Conservation (phyloP, 2,113 vertebrate species). For the Centrocercus urophasianus region DNA sequence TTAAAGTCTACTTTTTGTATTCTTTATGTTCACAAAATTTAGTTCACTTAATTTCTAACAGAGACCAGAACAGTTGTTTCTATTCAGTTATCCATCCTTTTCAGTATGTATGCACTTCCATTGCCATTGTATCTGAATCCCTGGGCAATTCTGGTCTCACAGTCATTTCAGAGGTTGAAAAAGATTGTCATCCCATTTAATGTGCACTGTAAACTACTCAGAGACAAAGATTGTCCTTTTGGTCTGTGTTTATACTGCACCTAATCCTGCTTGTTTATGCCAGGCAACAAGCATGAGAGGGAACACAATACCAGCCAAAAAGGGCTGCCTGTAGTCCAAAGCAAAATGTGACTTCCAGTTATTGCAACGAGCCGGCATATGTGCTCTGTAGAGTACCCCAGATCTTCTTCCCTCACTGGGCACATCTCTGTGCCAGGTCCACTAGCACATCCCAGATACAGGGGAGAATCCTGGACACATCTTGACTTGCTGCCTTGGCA, state of each 20-base stretch:
- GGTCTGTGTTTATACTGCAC: not conserved
- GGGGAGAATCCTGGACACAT: fast-evolving
- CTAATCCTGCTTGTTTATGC: not conserved
- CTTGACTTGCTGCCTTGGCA: not conserved
- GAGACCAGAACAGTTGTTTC: not conserved
- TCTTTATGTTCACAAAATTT: not conserved
- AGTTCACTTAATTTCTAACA: not conserved
- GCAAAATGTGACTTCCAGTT: not conserved
- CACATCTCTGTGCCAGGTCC: not conserved
- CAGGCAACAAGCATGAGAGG: not conserved
- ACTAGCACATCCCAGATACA: not conserved
- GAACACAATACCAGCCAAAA: not conserved
- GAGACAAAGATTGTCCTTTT: not conserved
- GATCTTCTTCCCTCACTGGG: not conserved
- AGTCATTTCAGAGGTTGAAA: not conserved
- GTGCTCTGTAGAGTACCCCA: not conserved
- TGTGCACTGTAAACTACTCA: not conserved
- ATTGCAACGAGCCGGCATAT: not conserved
- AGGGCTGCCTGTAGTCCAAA: not conserved
- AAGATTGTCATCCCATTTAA: not conserved
- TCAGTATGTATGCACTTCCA: not conserved
- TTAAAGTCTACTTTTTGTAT: not conserved
- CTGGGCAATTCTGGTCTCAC: not conserved
- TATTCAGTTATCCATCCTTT: not conserved
- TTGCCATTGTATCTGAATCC: not conserved